Base-by-base conservation (phyloP, 2,113 vertebrate species). In the Microcebus jonahi region DNA sequence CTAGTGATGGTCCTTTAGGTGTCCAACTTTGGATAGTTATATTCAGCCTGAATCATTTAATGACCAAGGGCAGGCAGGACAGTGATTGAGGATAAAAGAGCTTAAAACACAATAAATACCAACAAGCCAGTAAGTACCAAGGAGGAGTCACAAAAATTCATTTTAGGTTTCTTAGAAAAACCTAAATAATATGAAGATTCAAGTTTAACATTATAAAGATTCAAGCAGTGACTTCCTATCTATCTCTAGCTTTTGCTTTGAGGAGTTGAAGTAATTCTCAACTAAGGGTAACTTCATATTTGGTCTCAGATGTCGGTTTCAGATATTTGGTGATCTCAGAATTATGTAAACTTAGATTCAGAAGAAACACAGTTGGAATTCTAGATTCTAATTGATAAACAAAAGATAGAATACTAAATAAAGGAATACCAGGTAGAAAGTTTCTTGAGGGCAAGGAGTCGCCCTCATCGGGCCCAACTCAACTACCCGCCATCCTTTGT, bases 261-360 rank as follows among this genome's bases (percentile, higher is more conserved):
- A 86, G 45, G 11, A 48, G 45, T 50, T 21, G 15, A 48, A 11
- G 25, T 65, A 48, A 63, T 45, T 96, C 34, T 93, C 48, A 39
- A 3, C 39, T 71, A 71, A 53, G 57, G 11, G 59, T 15, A 90
- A 67, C 20, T 76, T 85, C 59, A 17, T 14, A 29, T 31, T 23
- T 55, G 9, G 42, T 86, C 48, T 61, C 3, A 17, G 8, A 18
- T 50, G 2, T 29, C 77, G 34, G 45, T 50, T 34, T 75, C 68
- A 61, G n/a, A 59, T 77, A 73, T 7, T 45, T 76, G 36, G 1
- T 90, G 50, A 80, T 94, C 70, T 93, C 80, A 87, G 42, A 86
- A 73, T 59, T 96, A 31, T 53, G 48, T 90, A 87, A 79, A 87
- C 48, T 87, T 67, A 84, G 57, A 90, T 84, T 95, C n/a, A 75